These are phyloP conservation scores for Chunga burmeisteri DNA, from an alignment of 2,113 vertebrate species.

Conservation along the genomic window DNA sequence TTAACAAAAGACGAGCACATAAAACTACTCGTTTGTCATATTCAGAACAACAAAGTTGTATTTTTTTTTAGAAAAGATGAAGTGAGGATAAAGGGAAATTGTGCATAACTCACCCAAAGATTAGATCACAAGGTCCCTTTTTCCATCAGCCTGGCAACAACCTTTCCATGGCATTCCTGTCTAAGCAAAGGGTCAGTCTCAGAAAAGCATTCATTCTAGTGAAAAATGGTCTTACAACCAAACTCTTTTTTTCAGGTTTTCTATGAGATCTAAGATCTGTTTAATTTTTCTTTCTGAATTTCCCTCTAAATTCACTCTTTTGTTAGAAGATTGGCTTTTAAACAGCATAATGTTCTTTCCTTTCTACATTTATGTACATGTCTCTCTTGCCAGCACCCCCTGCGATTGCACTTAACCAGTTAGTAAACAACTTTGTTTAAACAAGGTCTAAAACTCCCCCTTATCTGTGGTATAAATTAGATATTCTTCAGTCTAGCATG, in stretches of 20 bases:
- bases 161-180: accelerated
- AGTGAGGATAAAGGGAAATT: not conserved
- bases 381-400: not conserved
- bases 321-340: not conserved
- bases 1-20: not conserved
- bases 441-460: not conserved
- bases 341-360: not conserved
- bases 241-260: not conserved
- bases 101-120: not conserved
- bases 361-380: not conserved
- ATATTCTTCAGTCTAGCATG: not conserved
- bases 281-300: not conserved
- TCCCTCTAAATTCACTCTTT: not conserved
- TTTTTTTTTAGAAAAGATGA: not conserved
- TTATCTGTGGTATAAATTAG: not conserved
- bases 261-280: not conserved
- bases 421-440: not conserved
- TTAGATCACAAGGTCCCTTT: not conserved
- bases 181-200: not conserved
- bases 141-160: not conserved
- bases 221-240: not conserved
- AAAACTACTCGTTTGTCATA: not conserved
- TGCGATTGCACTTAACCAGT: not conserved
- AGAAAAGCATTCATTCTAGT: not conserved
- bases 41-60: not conserved